A percentile compares a stretch with the other conserved stretches of the same genome.
phyloP scores from a whole-genome alignment of 1,140 invertebrate species.

The Goniozus legneri region DNA sequence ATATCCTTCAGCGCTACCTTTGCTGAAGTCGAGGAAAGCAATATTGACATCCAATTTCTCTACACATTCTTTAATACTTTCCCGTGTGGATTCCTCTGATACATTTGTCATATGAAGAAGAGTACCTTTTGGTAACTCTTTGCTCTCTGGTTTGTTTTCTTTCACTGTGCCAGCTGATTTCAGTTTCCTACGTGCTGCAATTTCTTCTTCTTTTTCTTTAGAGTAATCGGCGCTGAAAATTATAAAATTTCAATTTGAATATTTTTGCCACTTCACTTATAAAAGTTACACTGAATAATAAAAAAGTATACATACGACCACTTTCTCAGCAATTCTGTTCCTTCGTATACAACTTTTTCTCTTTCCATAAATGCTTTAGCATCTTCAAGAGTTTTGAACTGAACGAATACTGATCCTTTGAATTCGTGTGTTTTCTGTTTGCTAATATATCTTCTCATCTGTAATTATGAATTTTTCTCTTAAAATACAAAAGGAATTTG shows the following conservation, averaged over 20 bases:
- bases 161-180: conserved; percentile 34
- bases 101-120: conserved; percentile 66
- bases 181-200: conserved; percentile 1
- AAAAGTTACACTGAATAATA: neutral
- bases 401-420: conserved; percentile 87
- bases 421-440: conserved; percentile 67
- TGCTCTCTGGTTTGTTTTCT: conserved; percentile 41
- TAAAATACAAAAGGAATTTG: too few relatives aligned
- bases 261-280: neutral
- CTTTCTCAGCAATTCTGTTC: conserved; percentile 66
- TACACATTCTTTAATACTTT: conserved; percentile 69
- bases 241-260: conserved; percentile 4
- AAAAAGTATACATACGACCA: conserved; percentile 62
- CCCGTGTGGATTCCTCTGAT: conserved; percentile 61
- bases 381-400: conserved; percentile 73
- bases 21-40: conserved; percentile 72
- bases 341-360: conserved; percentile 69
- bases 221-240: conserved; percentile 60
- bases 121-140: conserved; percentile 64
- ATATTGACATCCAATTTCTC: conserved; percentile 61
- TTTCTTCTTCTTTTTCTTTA: conserved; percentile 61
- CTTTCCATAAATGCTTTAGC: conserved; percentile 65
- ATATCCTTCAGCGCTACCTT: conserved; percentile 69
- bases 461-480: conserved; percentile 15
- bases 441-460: conserved; percentile 70